Base-by-base conservation (phyloP, 2,888 invertebrate species). In the Pantelozetes paolii region DNA sequence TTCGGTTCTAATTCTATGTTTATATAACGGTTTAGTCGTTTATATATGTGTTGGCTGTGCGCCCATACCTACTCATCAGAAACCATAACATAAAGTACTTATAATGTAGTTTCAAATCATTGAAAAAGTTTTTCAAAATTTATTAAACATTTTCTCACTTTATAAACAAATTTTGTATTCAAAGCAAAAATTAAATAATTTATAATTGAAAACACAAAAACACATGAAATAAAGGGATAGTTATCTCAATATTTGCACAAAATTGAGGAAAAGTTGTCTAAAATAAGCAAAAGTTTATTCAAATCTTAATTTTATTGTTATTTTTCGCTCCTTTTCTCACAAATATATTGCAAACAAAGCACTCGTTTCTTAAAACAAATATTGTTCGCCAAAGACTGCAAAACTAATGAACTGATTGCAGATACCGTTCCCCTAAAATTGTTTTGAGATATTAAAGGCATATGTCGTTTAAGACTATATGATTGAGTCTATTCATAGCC, bases 1-100 rank as follows among this genome's bases (percentile, higher is more conserved):
- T 59, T 59, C 28, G 59, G 28, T 20, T 30, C 59, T 36, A 30
- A 67, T n/a, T 67, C 32, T 67, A 23, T 54, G 62, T 62, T 62
- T 62, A 62, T 62, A 62, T 62, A 62, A 62, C 26, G 15, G 30
- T 32, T 62, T 62, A 11, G 26, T 8, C 15, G 11, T 2, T 54
- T 18, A 15, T 23, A 54, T 26, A 54, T 54, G 5, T 54, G 3
- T 54, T 54, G 54, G 54, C 54, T 26, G 6, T 26, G 11, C 23
- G 50, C 26, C 45, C 54, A 54, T 54, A 54, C 54, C 26, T 23
- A 20, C 50, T 20, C 54, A 36, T 54, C 23, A n/a, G 2, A n/a
- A 5, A n/a, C 20, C n/a, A 20, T n/a, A 20, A 26, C 9, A 26
- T 1, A 54, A 26, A 54, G 54, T 26, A 54, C 54, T 54, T 23